Conservation (phyloP, 2,113 vertebrate species). For the Amblyopsis rosae region DNA sequence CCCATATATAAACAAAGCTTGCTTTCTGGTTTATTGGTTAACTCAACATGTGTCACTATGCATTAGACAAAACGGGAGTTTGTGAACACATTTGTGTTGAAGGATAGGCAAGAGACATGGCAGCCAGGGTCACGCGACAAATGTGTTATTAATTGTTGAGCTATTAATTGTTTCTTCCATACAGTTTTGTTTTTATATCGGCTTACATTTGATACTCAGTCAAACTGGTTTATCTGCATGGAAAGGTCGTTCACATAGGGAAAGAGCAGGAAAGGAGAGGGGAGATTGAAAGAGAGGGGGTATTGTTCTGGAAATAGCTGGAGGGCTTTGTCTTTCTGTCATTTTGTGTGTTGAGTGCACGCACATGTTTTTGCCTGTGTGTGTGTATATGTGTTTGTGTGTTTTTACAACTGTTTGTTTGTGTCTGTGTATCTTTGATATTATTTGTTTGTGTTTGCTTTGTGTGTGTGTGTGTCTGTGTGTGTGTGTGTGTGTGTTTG, state of each 20-base stretch:
- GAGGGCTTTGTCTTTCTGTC: slow-evolving; percentile 48
- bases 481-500: slow-evolving; percentile 8
- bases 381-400: slow-evolving; percentile 53
- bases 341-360: slow-evolving; percentile 13
- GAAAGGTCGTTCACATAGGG: slow-evolving; percentile 47
- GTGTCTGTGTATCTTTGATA: not conserved
- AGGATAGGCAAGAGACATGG: not conserved
- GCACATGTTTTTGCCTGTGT: slow-evolving; percentile 46
- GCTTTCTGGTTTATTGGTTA: slow-evolving; percentile 35
- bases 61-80: not conserved
- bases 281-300: slow-evolving; percentile 45
- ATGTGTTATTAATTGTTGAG: not conserved
- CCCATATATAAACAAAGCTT: slow-evolving; percentile 50
- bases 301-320: slow-evolving; percentile 67
- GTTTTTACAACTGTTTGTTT: slow-evolving; percentile 22
- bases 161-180: slow-evolving; percentile 4
- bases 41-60: slow-evolving; percentile 29
- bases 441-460: slow-evolving; percentile 24
- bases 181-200: not conserved
- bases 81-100: slow-evolving; percentile 2
- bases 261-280: slow-evolving; percentile 33
- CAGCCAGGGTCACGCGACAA: not conserved
- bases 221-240: slow-evolving; percentile 71
- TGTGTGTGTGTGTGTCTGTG: slow-evolving; percentile 15
- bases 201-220: slow-evolving; percentile 35